Evolutionary conservation across 2,797 vertebrate species (phyloP).

Genomic region (Poeciliopsis presidionis): DNA sequence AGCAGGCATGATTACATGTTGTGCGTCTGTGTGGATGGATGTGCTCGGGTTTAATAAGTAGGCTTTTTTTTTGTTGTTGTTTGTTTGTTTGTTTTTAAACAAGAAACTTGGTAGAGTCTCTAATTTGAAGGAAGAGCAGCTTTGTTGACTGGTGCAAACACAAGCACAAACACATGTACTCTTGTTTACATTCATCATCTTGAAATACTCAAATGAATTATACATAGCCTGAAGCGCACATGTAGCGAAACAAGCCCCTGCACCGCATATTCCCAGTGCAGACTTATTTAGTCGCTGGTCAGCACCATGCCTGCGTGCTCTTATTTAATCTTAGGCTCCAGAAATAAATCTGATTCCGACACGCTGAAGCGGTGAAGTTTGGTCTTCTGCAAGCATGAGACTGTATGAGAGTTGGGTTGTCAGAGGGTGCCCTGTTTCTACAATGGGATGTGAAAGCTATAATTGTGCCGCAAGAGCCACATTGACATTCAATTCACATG

Average conservation of each 20-base stretch:
- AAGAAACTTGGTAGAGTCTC: constrained; percentile 18
- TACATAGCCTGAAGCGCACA: constrained; percentile 64
- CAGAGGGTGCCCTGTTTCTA: constrained; percentile 25
- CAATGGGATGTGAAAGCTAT: constrained; percentile 27
- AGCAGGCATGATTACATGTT: constrained; percentile 8
- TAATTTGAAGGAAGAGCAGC: constrained; percentile 29
- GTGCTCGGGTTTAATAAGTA: constrained; percentile 51
- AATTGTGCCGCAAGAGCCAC: constrained; percentile 35
- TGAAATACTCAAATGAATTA: constrained; percentile 59
- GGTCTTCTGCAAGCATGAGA: constrained; percentile 29
- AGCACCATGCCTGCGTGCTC: constrained; percentile 45
- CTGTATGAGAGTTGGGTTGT: constrained; percentile 38
- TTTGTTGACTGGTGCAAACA: constrained; percentile 24
- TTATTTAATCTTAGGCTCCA: constrained; percentile 60
- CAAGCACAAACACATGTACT: constrained; percentile 10
- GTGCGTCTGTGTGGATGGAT: not conserved
- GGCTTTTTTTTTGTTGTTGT: not conserved
- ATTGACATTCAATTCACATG: constrained; percentile 41
- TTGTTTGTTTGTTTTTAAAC: not conserved
- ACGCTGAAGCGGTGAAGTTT: constrained; percentile 28
- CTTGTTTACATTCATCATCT: constrained; percentile 49
- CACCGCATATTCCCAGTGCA: constrained; percentile 30
- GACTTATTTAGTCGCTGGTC: constrained; percentile 47
- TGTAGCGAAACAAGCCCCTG: constrained; percentile 37
- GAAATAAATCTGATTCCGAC: constrained; percentile 60